Base-by-base conservation (phyloP, 2,113 vertebrate species). In the Ptilonorhynchus violaceus region DNA sequence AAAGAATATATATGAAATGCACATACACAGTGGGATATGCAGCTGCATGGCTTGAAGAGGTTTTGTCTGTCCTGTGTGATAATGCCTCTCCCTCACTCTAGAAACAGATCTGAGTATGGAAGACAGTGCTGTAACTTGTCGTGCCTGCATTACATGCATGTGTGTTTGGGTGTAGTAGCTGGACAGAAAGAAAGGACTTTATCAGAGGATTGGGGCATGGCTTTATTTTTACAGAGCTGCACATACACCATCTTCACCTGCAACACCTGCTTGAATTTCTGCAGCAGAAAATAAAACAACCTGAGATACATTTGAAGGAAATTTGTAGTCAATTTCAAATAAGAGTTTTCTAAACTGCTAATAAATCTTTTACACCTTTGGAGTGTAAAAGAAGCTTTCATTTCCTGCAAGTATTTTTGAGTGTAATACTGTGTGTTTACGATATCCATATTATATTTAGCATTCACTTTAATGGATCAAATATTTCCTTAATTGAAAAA, bases 401-500 rank as follows among this genome's bases (percentile, higher is more conserved):
- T 87, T 94, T 95, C 79, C 80, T 68, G 59, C 42, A 63, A 67
- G 13, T 80, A 53, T 58, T 91, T 89, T 94, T 74, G 69, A 91
- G 27, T 25, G 10, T 60, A 88, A 58, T 75, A 30, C n/a, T 83
- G 31, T 75, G 60, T 31, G 14, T 82, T 87, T 91, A 46, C 55
- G 77, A 91, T 58, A 83, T 35, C n/a, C 25, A 31, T 69, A 89
- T 72, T 24, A 64, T 78, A 85, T 64, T 93, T 82, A 69, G 14
- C 42, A 81, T 76, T 92, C 63, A 47, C 39, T 95, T 88, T 94
- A 95, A 88, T 67, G 72, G 72, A 52, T 90, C 90, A 94, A 88
- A 86, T 93, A 78, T 70, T 95, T 90, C 14, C 68, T 84, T 92
- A 94, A 95, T 86, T 94, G 90, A 81, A 93, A 94, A 93, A 76